phyloP scores from a whole-genome alignment of 2,797 vertebrate genomes.

The Remorina albescens region DNA sequence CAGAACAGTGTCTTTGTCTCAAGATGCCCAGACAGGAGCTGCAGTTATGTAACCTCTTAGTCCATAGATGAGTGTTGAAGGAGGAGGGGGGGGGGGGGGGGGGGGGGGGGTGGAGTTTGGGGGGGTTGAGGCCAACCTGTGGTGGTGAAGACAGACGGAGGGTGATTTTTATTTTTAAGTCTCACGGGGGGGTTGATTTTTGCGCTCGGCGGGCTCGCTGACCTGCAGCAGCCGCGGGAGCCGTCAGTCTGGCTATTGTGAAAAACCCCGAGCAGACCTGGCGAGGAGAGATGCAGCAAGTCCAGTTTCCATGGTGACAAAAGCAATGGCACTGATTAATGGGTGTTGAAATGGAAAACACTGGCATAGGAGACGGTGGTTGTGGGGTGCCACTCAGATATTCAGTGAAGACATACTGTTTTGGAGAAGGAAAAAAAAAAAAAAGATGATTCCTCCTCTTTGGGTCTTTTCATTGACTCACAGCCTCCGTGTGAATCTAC shows the following conservation, averaged over 20 bases:
- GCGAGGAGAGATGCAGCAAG: slow-evolving; percentile 78
- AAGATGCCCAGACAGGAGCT: slow-evolving; percentile 47
- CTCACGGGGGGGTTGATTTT: slow-evolving; percentile 31
- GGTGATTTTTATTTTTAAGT: slow-evolving; percentile 47
- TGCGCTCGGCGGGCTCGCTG: slow-evolving; percentile 50
- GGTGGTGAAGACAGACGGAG: slow-evolving; percentile 20
- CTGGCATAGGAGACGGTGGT: slow-evolving; percentile 9
- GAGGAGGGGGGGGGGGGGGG: neutral
- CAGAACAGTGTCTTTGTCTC: slow-evolving; percentile 21
- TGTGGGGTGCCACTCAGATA: slow-evolving; percentile 47
- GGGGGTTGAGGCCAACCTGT: neutral
- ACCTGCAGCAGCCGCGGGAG: slow-evolving; percentile 64
- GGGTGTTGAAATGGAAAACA: slow-evolving; percentile 72
- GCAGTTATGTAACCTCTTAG: slow-evolving; percentile 58
- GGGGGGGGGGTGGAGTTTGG: neutral
- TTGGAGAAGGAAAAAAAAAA: slow-evolving; percentile 2
- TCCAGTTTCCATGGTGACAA: slow-evolving; percentile 88
- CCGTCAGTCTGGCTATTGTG: slow-evolving; percentile 65
- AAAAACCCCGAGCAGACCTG: slow-evolving; percentile 57
- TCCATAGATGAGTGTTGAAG: slow-evolving; percentile 33
- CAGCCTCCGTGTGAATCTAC: neutral
- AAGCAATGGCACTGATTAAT: slow-evolving; percentile 82
- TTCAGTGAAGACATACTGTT: slow-evolving; percentile 43
- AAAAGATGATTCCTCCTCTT: slow-evolving; percentile 11
- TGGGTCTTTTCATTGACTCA: neutral